Conservation (phyloP, 2,797 vertebrate genomes). For the Apodemus agrarius region DNA sequence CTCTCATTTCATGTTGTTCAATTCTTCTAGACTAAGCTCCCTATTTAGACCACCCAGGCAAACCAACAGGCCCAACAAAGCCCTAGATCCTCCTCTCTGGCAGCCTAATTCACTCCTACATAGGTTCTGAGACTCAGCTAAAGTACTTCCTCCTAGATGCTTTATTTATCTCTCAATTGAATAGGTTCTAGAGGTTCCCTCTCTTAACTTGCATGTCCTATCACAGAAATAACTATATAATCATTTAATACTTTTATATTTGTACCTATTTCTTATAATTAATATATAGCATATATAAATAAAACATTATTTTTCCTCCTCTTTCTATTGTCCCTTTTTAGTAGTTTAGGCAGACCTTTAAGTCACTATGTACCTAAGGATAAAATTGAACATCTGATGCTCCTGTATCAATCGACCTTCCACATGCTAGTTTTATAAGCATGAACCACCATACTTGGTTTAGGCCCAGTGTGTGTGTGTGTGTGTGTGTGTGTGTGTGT, state of each 20-base stretch:
- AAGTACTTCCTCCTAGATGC: constrained; percentile 61
- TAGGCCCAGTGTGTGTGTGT: not conserved
- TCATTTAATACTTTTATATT: constrained; percentile 21
- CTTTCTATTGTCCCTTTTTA: not conserved
- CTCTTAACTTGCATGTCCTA: not conserved
- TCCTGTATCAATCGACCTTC: not conserved
- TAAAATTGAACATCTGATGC: not conserved
- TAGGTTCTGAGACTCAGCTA: constrained; percentile 63
- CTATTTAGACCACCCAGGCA: constrained; percentile 61
- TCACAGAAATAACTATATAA: not conserved
- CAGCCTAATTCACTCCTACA: constrained; percentile 63
- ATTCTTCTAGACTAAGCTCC: constrained; percentile 47
- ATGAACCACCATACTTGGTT: not conserved
- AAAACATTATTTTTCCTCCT: not conserved
- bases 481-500: not conserved
- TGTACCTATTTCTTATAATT: not conserved
- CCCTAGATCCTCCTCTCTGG: constrained; percentile 50
- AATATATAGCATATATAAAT: not conserved
- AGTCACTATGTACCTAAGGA: not conserved
- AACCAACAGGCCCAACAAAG: constrained; percentile 60
- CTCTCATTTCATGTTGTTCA: constrained; percentile 35
- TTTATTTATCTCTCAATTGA: constrained; percentile 64
- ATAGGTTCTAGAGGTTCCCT: constrained; percentile 4
- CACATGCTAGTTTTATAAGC: not conserved
- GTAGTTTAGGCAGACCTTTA: not conserved